These are phyloP conservation scores for Araneus ventricosus DNA, from an alignment of 1,140 invertebrate species.

Conservation along the genomic window DNA sequence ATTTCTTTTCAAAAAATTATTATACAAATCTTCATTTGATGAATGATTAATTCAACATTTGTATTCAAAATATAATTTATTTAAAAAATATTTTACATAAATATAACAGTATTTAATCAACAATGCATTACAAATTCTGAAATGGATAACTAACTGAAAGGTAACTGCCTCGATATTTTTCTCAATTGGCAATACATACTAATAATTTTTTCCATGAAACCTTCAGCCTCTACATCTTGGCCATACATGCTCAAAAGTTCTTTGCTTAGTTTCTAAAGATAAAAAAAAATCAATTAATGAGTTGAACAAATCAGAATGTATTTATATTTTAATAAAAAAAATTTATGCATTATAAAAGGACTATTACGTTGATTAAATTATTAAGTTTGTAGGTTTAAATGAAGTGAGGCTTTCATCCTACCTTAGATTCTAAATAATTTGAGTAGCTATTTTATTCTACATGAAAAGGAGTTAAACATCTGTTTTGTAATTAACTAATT, in stretches of 20 bases:
- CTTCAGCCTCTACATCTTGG: not conserved
- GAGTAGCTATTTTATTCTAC: too few species aligned
- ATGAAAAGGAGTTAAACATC: too few species aligned
- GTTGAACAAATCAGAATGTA: too few species aligned
- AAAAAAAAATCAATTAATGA: not conserved
- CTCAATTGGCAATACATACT: conserved; percentile 5
- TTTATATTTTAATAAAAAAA: too few species aligned
- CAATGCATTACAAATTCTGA: too few species aligned
- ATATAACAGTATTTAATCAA: not conserved
- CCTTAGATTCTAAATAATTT: too few species aligned
- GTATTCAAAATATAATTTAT: not conserved
- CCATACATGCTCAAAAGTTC: conserved; percentile 13
- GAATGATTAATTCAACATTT: not conserved
- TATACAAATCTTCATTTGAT: not conserved
- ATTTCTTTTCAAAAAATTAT: too few species aligned
- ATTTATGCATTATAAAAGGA: too few species aligned
- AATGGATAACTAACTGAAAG: not conserved
- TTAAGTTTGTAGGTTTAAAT: too few species aligned
- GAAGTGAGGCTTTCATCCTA: too few species aligned
- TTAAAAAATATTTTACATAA: not conserved
- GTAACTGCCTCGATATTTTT: conserved; percentile 36
- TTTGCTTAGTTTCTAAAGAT: conserved; percentile 36
- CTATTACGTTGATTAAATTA: too few species aligned
- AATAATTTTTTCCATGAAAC: conserved; percentile 1
- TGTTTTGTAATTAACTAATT: too few species aligned